Evolutionary conservation across 2,797 vertebrate species (phyloP).

Genomic region (Anas flavirostris): DNA sequence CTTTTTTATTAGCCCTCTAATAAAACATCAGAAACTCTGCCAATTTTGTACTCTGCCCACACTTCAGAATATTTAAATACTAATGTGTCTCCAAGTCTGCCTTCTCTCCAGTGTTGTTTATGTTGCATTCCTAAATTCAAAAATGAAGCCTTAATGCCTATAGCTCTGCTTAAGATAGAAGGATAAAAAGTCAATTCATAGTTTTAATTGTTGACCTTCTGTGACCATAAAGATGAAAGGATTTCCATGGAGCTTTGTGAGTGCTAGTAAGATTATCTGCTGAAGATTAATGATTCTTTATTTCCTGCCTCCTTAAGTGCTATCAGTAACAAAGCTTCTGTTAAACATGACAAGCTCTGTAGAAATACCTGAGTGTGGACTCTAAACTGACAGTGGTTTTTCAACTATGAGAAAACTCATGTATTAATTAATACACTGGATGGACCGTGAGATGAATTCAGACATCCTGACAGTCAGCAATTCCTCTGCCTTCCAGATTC

Average conservation of each 20-base stretch:
- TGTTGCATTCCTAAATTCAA: not conserved
- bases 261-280: not conserved
- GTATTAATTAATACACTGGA: not conserved
- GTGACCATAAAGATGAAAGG: not conserved
- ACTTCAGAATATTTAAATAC: not conserved
- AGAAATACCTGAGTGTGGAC: not conserved
- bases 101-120: not conserved
- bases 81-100: not conserved
- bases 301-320: not conserved
- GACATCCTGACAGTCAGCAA: not conserved
- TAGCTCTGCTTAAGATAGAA: not conserved
- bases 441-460: not conserved
- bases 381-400: not conserved
- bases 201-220: not conserved
- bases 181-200: not conserved
- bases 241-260: not conserved
- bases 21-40: not conserved
- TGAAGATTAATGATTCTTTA: not conserved
- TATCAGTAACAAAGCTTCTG: constrained; percentile 6
- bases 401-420: not conserved
- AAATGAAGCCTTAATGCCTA: not conserved
- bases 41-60: not conserved
- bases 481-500: not conserved
- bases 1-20: not conserved
- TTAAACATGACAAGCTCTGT: not conserved